phyloP scores from a whole-genome alignment of 2,113 vertebrate genomes.

The Helogale parvula region DNA sequence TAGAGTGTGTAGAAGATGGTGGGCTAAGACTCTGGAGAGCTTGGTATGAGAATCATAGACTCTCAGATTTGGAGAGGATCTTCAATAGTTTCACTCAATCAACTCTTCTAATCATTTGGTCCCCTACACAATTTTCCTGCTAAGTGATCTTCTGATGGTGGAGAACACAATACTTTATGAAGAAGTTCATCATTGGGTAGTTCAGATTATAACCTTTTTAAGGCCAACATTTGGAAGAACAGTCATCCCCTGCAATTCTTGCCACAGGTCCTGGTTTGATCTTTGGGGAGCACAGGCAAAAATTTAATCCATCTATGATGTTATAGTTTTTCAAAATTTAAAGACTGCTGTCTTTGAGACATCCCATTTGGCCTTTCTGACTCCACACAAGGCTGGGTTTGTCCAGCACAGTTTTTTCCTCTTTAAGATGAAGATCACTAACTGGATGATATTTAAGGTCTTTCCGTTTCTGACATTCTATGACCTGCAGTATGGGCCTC shows the following conservation, averaged over 20 bases:
- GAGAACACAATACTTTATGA: not conserved
- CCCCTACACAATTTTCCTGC: not conserved
- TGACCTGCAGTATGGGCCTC: not conserved
- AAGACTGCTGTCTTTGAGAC: not conserved
- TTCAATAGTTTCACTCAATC: slow-evolving; percentile 33
- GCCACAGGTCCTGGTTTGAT: not conserved
- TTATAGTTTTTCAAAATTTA: not conserved
- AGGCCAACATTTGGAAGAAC: slow-evolving; percentile 4
- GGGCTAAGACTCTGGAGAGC: not conserved
- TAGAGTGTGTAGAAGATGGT: not conserved
- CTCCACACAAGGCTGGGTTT: not conserved
- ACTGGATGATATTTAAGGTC: not conserved
- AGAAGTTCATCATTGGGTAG: not conserved
- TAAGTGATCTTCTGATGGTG: not conserved
- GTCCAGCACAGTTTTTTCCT: not conserved
- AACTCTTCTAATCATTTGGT: slow-evolving; percentile 6
- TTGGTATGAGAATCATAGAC: slow-evolving; percentile 1
- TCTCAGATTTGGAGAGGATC: slow-evolving; percentile 55
- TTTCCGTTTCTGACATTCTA: slow-evolving; percentile 38
- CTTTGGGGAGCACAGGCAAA: not conserved
- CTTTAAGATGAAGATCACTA: not conserved
- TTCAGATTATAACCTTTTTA: not conserved
- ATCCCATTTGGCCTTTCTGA: not conserved
- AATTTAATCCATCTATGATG: not conserved
- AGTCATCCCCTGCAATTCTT: not conserved